Conservation (phyloP, 2,113 vertebrate species). For the Climacteris rufus region DNA sequence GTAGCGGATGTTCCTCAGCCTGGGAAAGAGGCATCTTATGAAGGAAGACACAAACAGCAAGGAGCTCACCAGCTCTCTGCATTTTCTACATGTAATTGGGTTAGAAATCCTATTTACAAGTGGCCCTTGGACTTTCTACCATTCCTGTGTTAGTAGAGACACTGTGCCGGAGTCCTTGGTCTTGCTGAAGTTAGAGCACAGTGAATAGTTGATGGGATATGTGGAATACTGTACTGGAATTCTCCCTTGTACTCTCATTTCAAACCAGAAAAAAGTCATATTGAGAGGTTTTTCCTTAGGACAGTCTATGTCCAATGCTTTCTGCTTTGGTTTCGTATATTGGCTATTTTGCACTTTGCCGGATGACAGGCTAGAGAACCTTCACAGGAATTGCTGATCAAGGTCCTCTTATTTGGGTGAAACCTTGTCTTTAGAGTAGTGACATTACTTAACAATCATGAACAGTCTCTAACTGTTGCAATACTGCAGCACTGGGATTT, state of each 20-base stretch:
- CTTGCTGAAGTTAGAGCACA: background rate
- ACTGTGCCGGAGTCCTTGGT: background rate
- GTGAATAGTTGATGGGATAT: background rate
- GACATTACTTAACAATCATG: background rate
- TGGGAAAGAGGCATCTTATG: slow-evolving; percentile 49
- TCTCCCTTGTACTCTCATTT: background rate
- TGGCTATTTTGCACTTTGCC: background rate
- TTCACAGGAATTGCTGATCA: background rate
- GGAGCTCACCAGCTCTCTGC: background rate
- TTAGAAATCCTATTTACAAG: background rate
- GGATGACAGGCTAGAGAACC: background rate
- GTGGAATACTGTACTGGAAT: background rate
- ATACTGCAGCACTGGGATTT: background rate
- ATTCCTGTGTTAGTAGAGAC: background rate
- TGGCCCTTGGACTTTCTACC: background rate
- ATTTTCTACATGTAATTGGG: background rate
- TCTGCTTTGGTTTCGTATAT: background rate
- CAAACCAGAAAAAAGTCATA: background rate
- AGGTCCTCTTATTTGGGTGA: background rate
- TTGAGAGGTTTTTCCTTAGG: background rate
- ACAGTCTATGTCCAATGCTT: background rate
- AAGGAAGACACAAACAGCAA: background rate
- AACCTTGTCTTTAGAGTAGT: background rate
- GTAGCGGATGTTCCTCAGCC: slow-evolving; percentile 90
- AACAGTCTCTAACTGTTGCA: background rate